Evolutionary conservation across 2,797 vertebrate species (phyloP).

Genomic region (Trematomus bernacchii): DNA sequence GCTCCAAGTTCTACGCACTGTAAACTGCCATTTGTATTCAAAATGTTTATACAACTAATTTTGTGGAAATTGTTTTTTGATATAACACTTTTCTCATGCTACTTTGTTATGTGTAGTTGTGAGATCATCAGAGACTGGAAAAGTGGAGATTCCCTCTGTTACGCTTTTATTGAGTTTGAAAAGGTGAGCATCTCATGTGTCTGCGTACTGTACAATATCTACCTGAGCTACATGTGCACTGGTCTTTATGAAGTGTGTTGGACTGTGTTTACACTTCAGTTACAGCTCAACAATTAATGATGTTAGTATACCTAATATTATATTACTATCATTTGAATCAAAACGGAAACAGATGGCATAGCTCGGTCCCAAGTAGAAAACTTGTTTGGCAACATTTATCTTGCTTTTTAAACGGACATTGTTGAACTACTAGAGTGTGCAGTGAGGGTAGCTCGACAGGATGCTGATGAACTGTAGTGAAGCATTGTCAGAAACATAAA

Average conservation of each 20-base stretch:
- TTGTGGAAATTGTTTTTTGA: background rate
- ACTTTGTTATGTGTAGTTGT: constrained; percentile 86
- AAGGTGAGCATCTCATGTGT: constrained; percentile 85
- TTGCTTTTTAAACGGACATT: background rate
- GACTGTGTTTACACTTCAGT: background rate
- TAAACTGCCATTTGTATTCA: background rate
- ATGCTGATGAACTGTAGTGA: background rate
- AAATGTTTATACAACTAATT: background rate
- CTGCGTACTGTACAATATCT: background rate
- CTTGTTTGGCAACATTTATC: background rate
- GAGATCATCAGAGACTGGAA: constrained; percentile 99
- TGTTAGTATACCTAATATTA: too few relatives aligned
- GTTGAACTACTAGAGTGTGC: background rate
- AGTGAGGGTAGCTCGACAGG: background rate
- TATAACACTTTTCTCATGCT: background rate
- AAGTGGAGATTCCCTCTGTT: constrained; percentile 96
- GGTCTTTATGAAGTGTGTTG: background rate
- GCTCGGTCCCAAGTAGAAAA: background rate
- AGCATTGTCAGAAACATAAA: background rate
- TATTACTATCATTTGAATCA: too few relatives aligned
- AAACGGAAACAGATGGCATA: background rate
- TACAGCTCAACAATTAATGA: background rate
- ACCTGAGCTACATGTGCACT: background rate
- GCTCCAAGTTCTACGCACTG: background rate
- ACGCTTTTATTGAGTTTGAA: constrained; percentile 98